Conservation (phyloP, 2,888 invertebrate species). For the Philereme transversata region DNA sequence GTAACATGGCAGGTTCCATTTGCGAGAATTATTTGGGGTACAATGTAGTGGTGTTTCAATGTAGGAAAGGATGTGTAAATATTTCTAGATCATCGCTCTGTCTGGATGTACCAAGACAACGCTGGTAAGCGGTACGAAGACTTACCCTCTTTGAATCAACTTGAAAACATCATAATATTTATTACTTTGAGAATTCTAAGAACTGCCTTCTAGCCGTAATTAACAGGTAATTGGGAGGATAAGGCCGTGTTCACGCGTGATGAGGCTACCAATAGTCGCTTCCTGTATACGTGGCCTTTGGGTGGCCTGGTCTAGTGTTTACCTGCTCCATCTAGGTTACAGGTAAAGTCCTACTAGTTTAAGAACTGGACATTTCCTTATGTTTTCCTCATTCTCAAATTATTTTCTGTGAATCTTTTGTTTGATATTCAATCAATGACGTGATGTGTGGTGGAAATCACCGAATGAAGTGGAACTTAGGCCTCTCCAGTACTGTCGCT, state of each 20-base stretch:
- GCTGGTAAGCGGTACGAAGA: no score
- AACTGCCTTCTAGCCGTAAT: conserved; percentile 16
- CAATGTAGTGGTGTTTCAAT: no score
- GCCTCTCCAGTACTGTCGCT: no score
- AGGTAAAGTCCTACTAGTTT: conserved; percentile 4
- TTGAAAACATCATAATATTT: background rate
- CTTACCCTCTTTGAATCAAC: background rate
- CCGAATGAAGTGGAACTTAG: no score
- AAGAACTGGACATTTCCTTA: conserved; percentile 1
- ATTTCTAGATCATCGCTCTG: no score
- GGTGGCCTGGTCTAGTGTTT: conserved; percentile 2
- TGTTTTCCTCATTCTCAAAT: conserved; percentile 1
- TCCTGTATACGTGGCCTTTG: conserved; percentile 27
- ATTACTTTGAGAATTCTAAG: background rate
- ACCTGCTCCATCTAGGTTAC: conserved; percentile 15
- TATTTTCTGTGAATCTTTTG: background rate
- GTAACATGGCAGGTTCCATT: no score
- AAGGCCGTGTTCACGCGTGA: conserved; percentile 27
- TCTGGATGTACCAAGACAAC: no score
- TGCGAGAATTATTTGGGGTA: no score
- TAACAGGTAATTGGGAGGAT: conserved; percentile 21
- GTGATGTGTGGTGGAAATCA: no score
- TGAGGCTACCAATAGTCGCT: conserved; percentile 14
- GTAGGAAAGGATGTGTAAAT: no score
- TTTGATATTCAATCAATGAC: no score